These are phyloP conservation scores for Phymatocera aterrima DNA, from an alignment of 2,888 invertebrate species.

Conservation along the genomic window DNA sequence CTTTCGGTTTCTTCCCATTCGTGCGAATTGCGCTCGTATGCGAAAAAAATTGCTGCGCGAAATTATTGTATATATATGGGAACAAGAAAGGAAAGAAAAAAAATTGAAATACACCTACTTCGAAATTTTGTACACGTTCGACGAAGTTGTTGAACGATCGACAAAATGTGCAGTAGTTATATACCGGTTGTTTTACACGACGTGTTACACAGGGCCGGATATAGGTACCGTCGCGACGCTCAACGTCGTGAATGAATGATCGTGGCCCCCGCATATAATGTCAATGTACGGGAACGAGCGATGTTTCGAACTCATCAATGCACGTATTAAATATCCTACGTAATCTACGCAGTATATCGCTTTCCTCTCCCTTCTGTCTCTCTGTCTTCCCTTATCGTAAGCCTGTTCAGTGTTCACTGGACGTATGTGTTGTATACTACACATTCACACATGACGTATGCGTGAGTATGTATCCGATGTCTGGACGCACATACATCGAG, in stretches of 20 bases:
- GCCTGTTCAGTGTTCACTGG: too few species aligned
- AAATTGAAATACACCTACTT: too few species aligned
- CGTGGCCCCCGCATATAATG: not conserved
- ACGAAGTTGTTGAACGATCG: not conserved
- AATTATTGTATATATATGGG: too few species aligned
- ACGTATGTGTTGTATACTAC: too few species aligned
- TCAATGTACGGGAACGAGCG: slow-evolving; percentile 19
- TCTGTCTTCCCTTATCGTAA: not conserved
- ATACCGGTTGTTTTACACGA: slow-evolving; percentile 42
- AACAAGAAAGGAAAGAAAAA: too few species aligned
- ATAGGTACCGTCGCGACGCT: slow-evolving; percentile 24
- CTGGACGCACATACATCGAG: not conserved
- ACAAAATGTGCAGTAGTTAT: not conserved
- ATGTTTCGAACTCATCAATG: slow-evolving; percentile 20
- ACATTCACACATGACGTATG: not conserved
- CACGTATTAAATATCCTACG: not conserved
- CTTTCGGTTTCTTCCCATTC: too few species aligned
- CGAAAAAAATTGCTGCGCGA: too few species aligned
- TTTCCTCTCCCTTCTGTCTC: not conserved
- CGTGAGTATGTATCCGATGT: not conserved
- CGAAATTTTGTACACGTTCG: not conserved
- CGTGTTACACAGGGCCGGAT: slow-evolving; percentile 39
- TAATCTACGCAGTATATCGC: not conserved
- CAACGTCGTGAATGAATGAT: slow-evolving; percentile 39
- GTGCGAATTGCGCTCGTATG: too few species aligned